phyloP scores from a whole-genome alignment of 2,888 invertebrate genomes.

The Neoaliturus tenellus region DNA sequence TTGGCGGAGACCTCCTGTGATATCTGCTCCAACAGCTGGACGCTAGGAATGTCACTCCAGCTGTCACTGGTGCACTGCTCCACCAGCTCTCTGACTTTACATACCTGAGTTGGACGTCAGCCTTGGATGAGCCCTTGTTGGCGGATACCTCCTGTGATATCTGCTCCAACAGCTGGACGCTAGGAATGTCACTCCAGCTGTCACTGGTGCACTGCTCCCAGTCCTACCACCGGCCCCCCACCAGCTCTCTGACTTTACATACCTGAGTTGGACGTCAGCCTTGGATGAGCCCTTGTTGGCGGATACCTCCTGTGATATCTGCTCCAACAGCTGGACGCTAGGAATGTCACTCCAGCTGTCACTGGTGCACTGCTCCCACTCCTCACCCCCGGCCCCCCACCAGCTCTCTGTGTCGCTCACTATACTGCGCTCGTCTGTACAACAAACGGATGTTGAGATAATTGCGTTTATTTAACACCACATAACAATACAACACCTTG shows the following conservation, averaged over 20 bases:
- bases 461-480: too few relatives aligned
- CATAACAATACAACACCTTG: too few relatives aligned
- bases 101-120: slow-evolving; percentile 86
- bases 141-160: slow-evolving; percentile 73
- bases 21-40: slow-evolving; percentile 80
- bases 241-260: slow-evolving; percentile 74
- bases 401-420: slow-evolving; percentile 76
- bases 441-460: too few relatives aligned
- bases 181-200: slow-evolving; percentile 74
- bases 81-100: slow-evolving; percentile 75
- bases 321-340: slow-evolving; percentile 79
- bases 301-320: slow-evolving; percentile 73
- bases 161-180: slow-evolving; percentile 80
- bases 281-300: slow-evolving; percentile 78
- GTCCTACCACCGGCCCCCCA: slow-evolving; percentile 76
- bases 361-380: slow-evolving; percentile 69
- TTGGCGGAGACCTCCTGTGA: slow-evolving; percentile 73
- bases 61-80: slow-evolving; percentile 62
- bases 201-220: slow-evolving; percentile 66
- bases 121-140: slow-evolving; percentile 78
- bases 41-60: slow-evolving; percentile 76
- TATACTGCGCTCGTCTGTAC: slow-evolving; percentile 73
- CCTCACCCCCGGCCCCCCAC: slow-evolving; percentile 76
- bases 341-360: slow-evolving; percentile 73
- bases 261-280: slow-evolving; percentile 86